These are phyloP conservation scores for Calephelis perditalis DNA, from an alignment of 2,888 invertebrate species.

Conservation along the genomic window DNA sequence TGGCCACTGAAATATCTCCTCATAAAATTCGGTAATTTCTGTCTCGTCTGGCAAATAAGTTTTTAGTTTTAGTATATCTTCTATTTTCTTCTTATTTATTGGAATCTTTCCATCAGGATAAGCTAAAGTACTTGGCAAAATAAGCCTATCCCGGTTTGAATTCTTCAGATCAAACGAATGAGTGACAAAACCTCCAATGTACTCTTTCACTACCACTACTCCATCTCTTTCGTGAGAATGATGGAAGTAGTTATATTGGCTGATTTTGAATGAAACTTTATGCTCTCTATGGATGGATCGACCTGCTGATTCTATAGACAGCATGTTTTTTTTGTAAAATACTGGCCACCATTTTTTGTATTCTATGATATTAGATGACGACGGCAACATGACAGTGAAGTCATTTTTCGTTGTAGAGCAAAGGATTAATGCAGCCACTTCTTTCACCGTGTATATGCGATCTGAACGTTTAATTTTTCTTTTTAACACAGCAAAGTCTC, in stretches of 20 bases:
- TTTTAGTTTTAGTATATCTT: no score
- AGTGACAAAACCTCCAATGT: no score
- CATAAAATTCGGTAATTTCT: no score
- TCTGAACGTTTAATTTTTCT: neutral
- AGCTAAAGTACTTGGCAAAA: no score
- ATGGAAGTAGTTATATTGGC: conserved; percentile 12
- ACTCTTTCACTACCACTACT: no score
- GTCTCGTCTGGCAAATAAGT: no score
- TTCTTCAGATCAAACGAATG: no score
- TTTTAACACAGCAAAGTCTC: neutral
- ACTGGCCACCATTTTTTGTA: neutral
- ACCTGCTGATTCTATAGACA: conserved; percentile 7
- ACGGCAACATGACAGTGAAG: neutral
- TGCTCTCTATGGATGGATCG: neutral
- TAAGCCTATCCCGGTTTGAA: no score
- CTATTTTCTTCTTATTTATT: no score
- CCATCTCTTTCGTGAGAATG: no score
- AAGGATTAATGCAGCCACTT: neutral
- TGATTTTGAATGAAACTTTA: conserved; percentile 9
- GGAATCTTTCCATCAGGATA: no score
- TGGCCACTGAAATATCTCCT: no score
- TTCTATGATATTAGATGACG: neutral
- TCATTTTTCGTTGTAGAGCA: neutral
- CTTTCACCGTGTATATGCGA: neutral
- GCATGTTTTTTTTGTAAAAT: neutral